These are phyloP conservation scores for Halictus quadricinctus DNA, from an alignment of 2,888 invertebrate species.

Conservation along the genomic window DNA sequence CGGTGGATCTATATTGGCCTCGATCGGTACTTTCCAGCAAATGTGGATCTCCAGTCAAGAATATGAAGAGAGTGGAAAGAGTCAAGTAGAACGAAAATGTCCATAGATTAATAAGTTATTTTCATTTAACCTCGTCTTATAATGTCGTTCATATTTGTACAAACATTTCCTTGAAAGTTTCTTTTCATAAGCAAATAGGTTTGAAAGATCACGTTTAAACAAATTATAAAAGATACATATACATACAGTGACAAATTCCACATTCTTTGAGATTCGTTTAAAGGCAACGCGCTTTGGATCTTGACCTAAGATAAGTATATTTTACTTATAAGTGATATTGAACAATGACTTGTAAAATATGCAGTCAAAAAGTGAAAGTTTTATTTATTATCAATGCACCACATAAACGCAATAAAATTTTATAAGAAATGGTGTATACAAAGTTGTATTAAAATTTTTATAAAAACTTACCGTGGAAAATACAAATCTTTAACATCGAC, in stretches of 20 bases:
- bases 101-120: conserved; percentile 83
- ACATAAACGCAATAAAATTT: conserved; percentile 58
- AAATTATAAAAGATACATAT: conserved; percentile 16
- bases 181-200: conserved; percentile 33
- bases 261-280: conserved; percentile 41
- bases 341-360: conserved; percentile 50
- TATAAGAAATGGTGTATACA: conserved; percentile 57
- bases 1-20: conserved; percentile 98
- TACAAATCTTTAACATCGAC: conserved; percentile 42
- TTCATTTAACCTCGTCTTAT: conserved; percentile 34
- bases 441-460: conserved; percentile 64
- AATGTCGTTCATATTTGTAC: conserved; percentile 53
- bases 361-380: conserved; percentile 40
- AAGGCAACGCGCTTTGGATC: conserved; percentile 20
- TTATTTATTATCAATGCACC: conserved; percentile 58
- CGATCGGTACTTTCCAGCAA: conserved; percentile 99
- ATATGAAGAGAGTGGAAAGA: conserved; percentile 98
- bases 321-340: conserved; percentile 48
- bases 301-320: conserved; percentile 47
- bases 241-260: conserved; percentile 23
- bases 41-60: conserved; percentile 99
- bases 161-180: conserved; percentile 37
- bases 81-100: conserved; percentile 98
- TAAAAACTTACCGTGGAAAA: conserved; percentile 58
- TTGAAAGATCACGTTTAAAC: conserved; percentile 24